Base-by-base conservation (phyloP, 1,140 invertebrate species). In the honey bee (Apis mellifera) region DNA sequence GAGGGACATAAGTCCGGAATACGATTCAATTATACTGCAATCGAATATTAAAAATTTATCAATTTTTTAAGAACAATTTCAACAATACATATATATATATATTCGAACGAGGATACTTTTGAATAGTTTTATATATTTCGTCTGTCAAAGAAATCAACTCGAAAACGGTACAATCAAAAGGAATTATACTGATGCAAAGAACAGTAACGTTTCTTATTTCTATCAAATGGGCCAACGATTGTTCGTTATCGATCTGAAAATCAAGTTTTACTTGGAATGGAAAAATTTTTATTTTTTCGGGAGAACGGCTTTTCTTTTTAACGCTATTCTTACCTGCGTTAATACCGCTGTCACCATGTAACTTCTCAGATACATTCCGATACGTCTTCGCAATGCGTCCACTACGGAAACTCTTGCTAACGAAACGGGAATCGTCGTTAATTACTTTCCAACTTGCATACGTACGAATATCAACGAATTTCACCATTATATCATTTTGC, bases 1-100 rank as follows among this genome's bases (percentile, higher is more conserved):
- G 89, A 95, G 95, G 82, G 95, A 95, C 5, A 96, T 92, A 19
- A 93, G 93, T 1, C 96, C 96, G 19, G 92, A 88, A 48, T 92
- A 91, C 48, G 89, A 71, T 42, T 89, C 82, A 8, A 93, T 86
- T n/a, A 91, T 82, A 4, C 94, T 94, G 75, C 52, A 88, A 87
- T 15, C 21, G 65, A 69, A 70, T 17, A 54, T 32, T 9, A 15
- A 66, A 57, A 7, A 1, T 8, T 23, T 13, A 15, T 4, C 12
- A 15, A 59, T 52, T 21, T 42, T 48, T 0, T 7, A 7, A 8
- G 19, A 15, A 42, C 42, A n/a, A 26, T 68, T 9, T 68, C 3
- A 57, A 32, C 32, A 42, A 42, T 42, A 42, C 32, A 42, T 42
- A 42, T 42, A 42, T 55, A 42, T 55, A 23, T 64, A 26, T 64